Evolutionary conservation across 1,140 invertebrate species (phyloP).

Genomic region (Homarus americanus): DNA sequence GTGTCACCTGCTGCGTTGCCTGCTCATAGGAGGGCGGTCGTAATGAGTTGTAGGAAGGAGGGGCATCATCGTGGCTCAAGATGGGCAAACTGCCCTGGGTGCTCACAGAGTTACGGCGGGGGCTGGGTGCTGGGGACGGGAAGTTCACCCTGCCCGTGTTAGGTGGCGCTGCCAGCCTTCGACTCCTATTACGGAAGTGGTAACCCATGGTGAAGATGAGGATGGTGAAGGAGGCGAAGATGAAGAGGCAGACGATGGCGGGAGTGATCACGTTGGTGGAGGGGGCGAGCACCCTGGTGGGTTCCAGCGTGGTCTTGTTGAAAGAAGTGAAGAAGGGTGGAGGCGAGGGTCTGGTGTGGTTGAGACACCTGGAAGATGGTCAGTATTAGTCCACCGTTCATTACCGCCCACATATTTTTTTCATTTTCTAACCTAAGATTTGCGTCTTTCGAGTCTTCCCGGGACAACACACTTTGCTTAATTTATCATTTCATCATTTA

Average conservation of each 20-base stretch:
- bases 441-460: too few relatives aligned
- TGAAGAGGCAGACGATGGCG: background rate
- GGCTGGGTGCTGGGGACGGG: background rate
- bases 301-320: background rate
- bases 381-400: background rate
- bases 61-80: background rate
- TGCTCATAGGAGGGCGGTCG: slow-evolving; percentile 37
- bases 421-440: too few relatives aligned
- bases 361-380: background rate
- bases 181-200: background rate
- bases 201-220: background rate
- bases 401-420: background rate
- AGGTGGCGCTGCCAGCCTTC: background rate
- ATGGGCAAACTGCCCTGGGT: background rate
- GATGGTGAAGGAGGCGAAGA: background rate
- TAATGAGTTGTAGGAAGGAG: slow-evolving; percentile 2
- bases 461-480: too few relatives aligned
- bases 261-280: background rate
- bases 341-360: background rate
- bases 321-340: too few relatives aligned
- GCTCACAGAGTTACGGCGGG: background rate
- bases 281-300: background rate
- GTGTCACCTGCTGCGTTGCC: background rate
- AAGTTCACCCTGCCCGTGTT: background rate
- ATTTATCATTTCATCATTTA: too few relatives aligned